Conservation (phyloP, 2,113 vertebrate genomes). For the Echinops telfairi region DNA sequence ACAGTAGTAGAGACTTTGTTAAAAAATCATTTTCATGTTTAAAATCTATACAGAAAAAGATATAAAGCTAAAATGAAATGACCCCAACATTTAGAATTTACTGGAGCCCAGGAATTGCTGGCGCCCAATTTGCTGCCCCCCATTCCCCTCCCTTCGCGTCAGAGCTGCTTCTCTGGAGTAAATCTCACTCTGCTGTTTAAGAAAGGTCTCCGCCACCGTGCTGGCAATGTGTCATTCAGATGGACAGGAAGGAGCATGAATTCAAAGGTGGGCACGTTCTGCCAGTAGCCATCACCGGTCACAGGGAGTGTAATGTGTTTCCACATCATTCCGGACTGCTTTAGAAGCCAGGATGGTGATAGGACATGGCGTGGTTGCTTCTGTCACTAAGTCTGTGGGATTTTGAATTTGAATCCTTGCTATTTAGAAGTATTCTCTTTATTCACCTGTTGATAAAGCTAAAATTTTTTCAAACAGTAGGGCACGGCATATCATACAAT, state of each 20-base stretch:
- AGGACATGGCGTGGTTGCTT: conserved; percentile 12
- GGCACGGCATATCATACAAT: neutral
- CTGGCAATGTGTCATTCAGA: conserved; percentile 13
- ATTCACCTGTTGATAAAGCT: conserved; percentile 40
- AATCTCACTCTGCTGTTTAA: conserved; percentile 7
- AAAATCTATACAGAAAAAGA: conserved; percentile 39
- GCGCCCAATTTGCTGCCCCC: neutral
- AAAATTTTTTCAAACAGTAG: conserved; percentile 11
- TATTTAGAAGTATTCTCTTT: conserved; percentile 31
- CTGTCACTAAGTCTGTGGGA: conserved; percentile 26
- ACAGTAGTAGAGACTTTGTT: conserved; percentile 28
- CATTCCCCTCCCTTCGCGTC: conserved; percentile 1
- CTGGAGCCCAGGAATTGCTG: neutral
- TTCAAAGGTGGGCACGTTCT: neutral
- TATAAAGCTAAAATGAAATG: conserved; percentile 53
- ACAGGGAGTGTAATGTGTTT: neutral
- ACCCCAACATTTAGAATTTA: conserved; percentile 24
- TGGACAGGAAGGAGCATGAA: conserved; percentile 2
- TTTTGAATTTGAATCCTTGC: conserved; percentile 56
- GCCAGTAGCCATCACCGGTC: neutral
- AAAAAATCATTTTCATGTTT: conserved; percentile 56
- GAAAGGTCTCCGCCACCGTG: conserved; percentile 9
- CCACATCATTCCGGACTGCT: neutral
- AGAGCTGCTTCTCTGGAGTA: conserved; percentile 35
- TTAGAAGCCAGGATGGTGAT: neutral